Conservation (phyloP, 2,113 vertebrate species). For the Rattus rattus region DNA sequence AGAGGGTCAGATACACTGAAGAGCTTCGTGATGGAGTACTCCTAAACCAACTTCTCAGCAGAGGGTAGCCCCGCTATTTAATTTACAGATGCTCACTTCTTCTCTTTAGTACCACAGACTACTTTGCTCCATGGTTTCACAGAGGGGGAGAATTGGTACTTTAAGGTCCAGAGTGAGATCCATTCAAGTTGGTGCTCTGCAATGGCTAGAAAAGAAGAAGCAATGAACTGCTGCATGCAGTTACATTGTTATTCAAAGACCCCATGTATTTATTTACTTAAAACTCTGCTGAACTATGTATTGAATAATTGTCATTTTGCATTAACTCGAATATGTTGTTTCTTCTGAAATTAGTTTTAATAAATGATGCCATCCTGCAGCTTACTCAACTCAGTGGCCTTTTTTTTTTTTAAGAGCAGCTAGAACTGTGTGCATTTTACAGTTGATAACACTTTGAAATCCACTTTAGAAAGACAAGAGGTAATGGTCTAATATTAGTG, state of each 20-base stretch:
- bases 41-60: neutral
- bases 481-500: neutral
- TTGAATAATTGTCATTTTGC: neutral
- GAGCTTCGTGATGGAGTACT: neutral
- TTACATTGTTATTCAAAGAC: constrained; percentile 5
- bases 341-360: constrained; percentile 41
- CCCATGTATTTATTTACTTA: neutral
- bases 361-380: neutral
- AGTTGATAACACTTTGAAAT: neutral
- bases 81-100: neutral
- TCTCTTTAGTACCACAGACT: neutral
- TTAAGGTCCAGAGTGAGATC: neutral
- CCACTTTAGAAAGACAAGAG: constrained; percentile 3
- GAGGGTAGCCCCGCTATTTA: neutral
- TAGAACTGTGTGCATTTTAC: neutral
- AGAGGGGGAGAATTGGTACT: neutral
- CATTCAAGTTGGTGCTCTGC: neutral
- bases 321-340: constrained; percentile 3
- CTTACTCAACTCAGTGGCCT: neutral
- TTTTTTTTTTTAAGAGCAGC: constrained; percentile 20
- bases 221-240: neutral
- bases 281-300: neutral
- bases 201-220: neutral
- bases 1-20: neutral
- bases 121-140: neutral